These are phyloP conservation scores for Pantherophis guttatus DNA, from an alignment of 2,113 vertebrate species.

Conservation along the genomic window DNA sequence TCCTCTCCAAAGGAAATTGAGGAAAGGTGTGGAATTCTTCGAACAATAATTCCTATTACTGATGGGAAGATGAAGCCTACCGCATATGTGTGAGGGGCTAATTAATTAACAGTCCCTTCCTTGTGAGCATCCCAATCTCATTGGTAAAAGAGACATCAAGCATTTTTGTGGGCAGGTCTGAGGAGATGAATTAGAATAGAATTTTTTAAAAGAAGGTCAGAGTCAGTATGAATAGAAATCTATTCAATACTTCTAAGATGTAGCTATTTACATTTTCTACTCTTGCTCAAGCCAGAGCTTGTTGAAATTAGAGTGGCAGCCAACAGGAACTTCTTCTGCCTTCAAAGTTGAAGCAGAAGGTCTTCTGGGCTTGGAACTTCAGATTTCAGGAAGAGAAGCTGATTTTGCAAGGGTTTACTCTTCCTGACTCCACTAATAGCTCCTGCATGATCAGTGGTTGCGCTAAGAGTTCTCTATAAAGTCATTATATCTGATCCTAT, in stretches of 20 bases:
- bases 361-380: neutral
- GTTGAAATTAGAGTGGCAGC: neutral
- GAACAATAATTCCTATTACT: neutral
- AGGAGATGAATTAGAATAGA: neutral
- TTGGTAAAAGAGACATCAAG: neutral
- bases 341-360: neutral
- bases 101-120: neutral
- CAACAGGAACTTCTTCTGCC: neutral
- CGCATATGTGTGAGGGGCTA: neutral
- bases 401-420: neutral
- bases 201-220: neutral
- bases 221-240: neutral
- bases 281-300: neutral
- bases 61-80: neutral
- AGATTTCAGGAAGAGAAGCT: neutral
- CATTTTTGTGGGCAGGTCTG: neutral
- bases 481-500: neutral
- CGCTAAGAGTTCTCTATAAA: neutral
- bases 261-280: neutral
- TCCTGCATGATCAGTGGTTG: neutral
- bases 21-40: neutral
- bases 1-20: neutral
- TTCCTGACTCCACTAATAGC: neutral
- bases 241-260: neutral
- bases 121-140: neutral